Evolutionary conservation across 2,888 invertebrate genomes (phyloP), one percentile per base, ranked within the genome.

Genomic region (Epicampocera succincta): DNA sequence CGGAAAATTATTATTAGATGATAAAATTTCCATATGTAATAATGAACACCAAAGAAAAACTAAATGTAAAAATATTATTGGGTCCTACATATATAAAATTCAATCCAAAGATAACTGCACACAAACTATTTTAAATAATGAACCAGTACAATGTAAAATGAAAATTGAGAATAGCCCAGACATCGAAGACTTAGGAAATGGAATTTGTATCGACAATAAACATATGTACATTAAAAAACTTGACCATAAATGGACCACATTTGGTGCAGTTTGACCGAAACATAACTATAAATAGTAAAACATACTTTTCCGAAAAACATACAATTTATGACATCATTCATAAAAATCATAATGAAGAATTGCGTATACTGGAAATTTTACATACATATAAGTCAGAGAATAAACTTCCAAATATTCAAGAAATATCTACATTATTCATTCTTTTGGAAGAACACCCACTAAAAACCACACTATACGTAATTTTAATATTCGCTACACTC

Each of bases 81-180:
- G 29, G 29, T 54, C n/a, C n/a, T n/a, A n/a, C n/a, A n/a, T n/a
- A n/a, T n/a, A n/a, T n/a, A n/a, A n/a, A n/a, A n/a, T n/a, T n/a
- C 29, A 54, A 65, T 42, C 25, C 25, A 61, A 61, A 38, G 61
- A 61, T 42, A 72, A 52, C 29, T 72, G 72, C 44, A 72, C 74
- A 54, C 33, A 65, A 44, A 29, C 19, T 63, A 54, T 74, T 42
- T 65, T 65, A 54, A 44, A 52, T 21, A 63, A 73, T 25, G 44
- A 73, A 73, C 52, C 38, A 15, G 63, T 63, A 42, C 44, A 63
- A 50, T 73, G 54, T 54, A 73, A 73, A 42, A 63, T 42, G 11
- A 73, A 44, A 63, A 52, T 63, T 63, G 63, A 56, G 52, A 61
- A 65, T 56, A 74, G 48, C 38, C 13, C 54, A 46, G 44, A 52